Evolutionary conservation across 2,113 vertebrate genomes (phyloP).

Genomic region (Stomatorhinus ivindoensis): DNA sequence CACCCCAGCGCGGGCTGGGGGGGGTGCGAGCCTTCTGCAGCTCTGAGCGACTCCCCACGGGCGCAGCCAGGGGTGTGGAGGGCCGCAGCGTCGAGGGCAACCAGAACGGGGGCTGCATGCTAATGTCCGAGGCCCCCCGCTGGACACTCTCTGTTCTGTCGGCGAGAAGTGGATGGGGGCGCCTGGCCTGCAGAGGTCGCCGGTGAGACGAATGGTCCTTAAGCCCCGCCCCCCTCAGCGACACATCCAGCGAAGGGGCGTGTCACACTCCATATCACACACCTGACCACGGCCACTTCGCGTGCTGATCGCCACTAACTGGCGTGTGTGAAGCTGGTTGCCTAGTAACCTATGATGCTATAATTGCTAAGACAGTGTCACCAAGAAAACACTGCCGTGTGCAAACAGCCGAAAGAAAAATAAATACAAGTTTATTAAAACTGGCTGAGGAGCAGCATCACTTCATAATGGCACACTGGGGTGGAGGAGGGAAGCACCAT

Average conservation of each 20-base stretch:
- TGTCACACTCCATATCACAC: neutral
- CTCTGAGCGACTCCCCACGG: neutral
- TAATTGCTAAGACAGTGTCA: neutral
- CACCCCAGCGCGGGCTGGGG: neutral
- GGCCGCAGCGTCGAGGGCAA: no score
- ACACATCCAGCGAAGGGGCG: neutral
- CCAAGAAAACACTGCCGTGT: neutral
- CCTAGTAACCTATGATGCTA: neutral
- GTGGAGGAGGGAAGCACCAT: neutral
- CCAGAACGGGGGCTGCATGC: neutral
- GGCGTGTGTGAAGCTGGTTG: neutral
- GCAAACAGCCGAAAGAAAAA: neutral
- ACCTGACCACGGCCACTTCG: neutral
- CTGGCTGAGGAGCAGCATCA: neutral
- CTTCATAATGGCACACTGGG: neutral
- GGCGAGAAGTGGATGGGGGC: neutral
- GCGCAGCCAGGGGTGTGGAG: neutral
- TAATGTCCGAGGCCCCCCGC: neutral
- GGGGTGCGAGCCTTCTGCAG: slow-evolving; percentile 1
- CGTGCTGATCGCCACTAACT: neutral
- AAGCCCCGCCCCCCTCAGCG: neutral
- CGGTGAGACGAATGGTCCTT: neutral
- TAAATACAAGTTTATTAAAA: neutral
- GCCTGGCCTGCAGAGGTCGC: neutral
- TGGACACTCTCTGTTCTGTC: neutral